These are phyloP conservation scores for Dermatemys mawii DNA, from an alignment of 2,113 vertebrate species.

Conservation along the genomic window DNA sequence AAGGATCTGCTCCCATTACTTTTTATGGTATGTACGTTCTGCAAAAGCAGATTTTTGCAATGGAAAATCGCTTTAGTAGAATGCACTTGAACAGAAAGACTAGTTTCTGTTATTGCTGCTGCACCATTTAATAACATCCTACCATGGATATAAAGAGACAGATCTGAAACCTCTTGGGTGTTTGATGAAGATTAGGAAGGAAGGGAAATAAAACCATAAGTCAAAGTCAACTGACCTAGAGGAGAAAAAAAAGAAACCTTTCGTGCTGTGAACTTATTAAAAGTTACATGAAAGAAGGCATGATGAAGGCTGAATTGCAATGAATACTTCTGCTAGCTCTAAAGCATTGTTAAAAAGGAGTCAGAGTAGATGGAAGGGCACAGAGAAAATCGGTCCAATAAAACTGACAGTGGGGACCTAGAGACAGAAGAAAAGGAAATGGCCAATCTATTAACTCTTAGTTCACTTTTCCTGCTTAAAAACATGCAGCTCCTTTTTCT, in stretches of 20 bases:
- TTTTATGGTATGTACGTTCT: not conserved
- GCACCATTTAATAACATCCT: fast-evolving
- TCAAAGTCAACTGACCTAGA: not conserved
- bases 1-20: not conserved
- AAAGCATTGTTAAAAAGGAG: not conserved
- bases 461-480: not conserved
- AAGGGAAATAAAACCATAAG: not conserved
- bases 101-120: not conserved
- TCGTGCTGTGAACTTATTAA: not conserved
- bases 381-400: not conserved
- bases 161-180: not conserved
- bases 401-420: not conserved
- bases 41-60: not conserved
- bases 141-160: not conserved
- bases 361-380: not conserved
- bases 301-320: not conserved
- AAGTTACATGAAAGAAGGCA: not conserved
- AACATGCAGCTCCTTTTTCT: not conserved
- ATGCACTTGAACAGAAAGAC: not conserved
- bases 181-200: not conserved
- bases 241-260: not conserved
- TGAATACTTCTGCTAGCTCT: not conserved
- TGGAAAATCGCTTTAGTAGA: not conserved
- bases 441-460: not conserved
- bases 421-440: not conserved